Percentiles rank a stretch among this genome's conserved stretches.
Conservation (phyloP, 92 coral and sea anemone species). For the Paragorgia papillata region DNA sequence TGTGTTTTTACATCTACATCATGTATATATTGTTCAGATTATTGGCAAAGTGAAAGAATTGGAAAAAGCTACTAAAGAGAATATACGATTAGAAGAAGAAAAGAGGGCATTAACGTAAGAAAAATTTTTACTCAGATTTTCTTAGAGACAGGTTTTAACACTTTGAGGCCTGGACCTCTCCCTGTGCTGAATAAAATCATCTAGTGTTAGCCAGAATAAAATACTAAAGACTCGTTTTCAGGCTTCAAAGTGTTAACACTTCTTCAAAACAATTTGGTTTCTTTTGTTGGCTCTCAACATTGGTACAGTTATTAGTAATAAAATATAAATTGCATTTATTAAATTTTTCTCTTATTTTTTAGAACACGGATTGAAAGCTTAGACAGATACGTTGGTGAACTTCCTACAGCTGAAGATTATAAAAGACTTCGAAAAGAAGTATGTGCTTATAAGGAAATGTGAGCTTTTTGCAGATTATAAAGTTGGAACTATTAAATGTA, state of each 20-base stretch:
- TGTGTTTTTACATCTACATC: not conserved
- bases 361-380: slow-evolving; percentile 42
- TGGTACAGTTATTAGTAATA: no score
- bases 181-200: no score
- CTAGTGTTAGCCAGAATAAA: no score
- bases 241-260: no score
- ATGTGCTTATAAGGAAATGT: slow-evolving; percentile 8
- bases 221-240: no score
- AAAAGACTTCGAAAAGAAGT: slow-evolving; percentile 36
- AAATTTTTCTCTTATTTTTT: not conserved
- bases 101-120: slow-evolving; percentile 14
- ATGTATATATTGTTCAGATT: not conserved
- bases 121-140: no score
- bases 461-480: not conserved
- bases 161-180: no score
- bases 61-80: slow-evolving; percentile 8
- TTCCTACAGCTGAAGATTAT: slow-evolving; percentile 40
- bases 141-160: no score
- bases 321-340: no score
- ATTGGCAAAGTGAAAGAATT: slow-evolving; percentile 11
- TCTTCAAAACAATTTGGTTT: no score
- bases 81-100: slow-evolving; percentile 17
- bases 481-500: not conserved
- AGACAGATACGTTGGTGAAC: slow-evolving; percentile 30
- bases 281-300: no score